Evolutionary conservation across 1,140 invertebrate species (phyloP).

Genomic region (Prorops nasuta): DNA sequence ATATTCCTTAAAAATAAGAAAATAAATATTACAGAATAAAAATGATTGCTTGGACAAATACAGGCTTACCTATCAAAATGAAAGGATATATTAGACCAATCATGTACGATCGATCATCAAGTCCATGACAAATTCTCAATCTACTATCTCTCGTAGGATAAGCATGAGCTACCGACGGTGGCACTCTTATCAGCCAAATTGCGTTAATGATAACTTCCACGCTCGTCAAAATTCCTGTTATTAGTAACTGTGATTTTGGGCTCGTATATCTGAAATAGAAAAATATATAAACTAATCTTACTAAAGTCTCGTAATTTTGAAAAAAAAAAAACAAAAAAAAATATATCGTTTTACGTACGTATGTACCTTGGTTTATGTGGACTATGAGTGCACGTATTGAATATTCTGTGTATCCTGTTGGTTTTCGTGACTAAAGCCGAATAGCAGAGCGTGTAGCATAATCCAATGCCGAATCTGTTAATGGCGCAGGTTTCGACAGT

Average conservation of each 20-base stretch:
- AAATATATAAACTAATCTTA: too few relatives aligned
- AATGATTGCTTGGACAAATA: not conserved
- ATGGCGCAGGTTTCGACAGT: constrained; percentile 53
- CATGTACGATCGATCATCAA: constrained; percentile 59
- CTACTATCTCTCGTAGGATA: constrained; percentile 50
- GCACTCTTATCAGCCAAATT: constrained; percentile 55
- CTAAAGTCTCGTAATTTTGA: constrained; percentile 3
- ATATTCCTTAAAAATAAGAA: constrained; percentile 49
- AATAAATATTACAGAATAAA: not conserved
- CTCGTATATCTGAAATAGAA: constrained; percentile 52
- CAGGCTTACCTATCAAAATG: constrained; percentile 49
- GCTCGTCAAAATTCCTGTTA: constrained; percentile 56
- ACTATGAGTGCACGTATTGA: constrained; percentile 45
- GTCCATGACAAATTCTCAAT: constrained; percentile 53
- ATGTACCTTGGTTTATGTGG: constrained; percentile 43
- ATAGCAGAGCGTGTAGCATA: constrained; percentile 61
- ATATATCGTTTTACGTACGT: not conserved
- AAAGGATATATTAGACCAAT: constrained; percentile 61
- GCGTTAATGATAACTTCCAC: constrained; percentile 59
- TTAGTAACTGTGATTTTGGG: constrained; percentile 58
- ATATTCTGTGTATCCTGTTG: constrained; percentile 62
- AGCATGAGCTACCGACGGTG: constrained; percentile 48
- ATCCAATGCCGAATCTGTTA: constrained; percentile 60
- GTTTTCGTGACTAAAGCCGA: constrained; percentile 63
- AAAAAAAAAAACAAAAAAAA: too few relatives aligned